Percentiles rank a stretch among this genome's conserved stretches.
Evolutionary conservation across 1,140 invertebrate species (phyloP).

Genomic region (Sipha flava): DNA sequence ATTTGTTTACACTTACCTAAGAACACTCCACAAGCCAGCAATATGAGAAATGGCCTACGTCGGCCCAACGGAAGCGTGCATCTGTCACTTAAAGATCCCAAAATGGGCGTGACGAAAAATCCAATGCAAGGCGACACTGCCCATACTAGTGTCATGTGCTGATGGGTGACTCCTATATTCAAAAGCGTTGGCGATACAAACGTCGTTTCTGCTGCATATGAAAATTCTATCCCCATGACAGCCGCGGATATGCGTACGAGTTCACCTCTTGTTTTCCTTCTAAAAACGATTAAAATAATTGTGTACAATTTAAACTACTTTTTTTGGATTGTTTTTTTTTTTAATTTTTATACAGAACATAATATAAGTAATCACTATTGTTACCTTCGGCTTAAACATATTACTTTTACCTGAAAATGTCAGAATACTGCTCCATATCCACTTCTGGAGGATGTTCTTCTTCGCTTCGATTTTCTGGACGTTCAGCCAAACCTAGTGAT

Average conservation of each 20-base stretch:
- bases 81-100: conserved; percentile 85
- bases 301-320: no score
- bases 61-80: conserved; percentile 72
- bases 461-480: not conserved
- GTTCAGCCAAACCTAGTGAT: conserved; percentile 39
- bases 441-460: conserved; percentile 42
- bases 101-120: conserved; percentile 84
- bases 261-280: conserved; percentile 71
- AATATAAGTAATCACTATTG: conserved; percentile 3
- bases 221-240: conserved; percentile 95
- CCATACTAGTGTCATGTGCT: conserved; percentile 93
- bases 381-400: conserved; percentile 37
- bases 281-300: conserved; percentile 44
- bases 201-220: conserved; percentile 92
- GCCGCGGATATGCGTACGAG: conserved; percentile 81
- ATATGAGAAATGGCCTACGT: conserved; percentile 80
- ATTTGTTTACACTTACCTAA: conserved; percentile 58
- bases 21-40: conserved; percentile 81
- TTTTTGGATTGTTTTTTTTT: no score
- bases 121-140: conserved; percentile 83
- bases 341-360: not conserved
- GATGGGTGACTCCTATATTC: conserved; percentile 81
- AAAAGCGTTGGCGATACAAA: conserved; percentile 91
- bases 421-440: conserved; percentile 52
- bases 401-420: conserved; percentile 58